A percentile compares a stretch with the other conserved stretches of the same genome.
Conservation (phyloP, 2,797 vertebrate genomes). For the Crenuchus spilurus region DNA sequence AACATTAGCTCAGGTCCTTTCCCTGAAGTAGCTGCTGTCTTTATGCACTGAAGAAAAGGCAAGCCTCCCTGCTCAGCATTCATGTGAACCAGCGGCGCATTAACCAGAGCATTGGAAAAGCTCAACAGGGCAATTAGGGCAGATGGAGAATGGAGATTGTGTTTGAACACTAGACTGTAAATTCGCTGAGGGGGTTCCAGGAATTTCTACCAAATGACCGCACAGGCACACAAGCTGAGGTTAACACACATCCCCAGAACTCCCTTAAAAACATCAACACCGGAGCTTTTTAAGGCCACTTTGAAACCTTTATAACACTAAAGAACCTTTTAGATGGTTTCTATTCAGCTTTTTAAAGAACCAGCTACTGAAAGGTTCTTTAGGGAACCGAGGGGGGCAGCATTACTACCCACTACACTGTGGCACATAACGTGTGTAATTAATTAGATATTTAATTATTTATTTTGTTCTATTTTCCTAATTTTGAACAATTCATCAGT, state of each 20-base stretch:
- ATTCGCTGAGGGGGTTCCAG: constrained; percentile 28
- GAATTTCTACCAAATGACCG: neutral
- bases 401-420: too few species aligned
- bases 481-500: too few species aligned
- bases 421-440: too few species aligned
- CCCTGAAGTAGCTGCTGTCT: constrained; percentile 67
- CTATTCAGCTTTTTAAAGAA: too few species aligned
- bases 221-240: constrained; percentile 16
- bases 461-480: too few species aligned
- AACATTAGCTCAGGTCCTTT: constrained; percentile 75
- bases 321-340: too few species aligned
- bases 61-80: constrained; percentile 23
- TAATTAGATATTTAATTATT: too few species aligned
- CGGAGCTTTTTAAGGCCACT: constrained; percentile 56
- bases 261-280: constrained; percentile 63
- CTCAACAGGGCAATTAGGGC: constrained; percentile 45
- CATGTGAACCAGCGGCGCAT: constrained; percentile 23
- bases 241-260: neutral
- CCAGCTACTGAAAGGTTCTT: too few species aligned
- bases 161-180: constrained; percentile 32
- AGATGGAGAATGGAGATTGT: constrained; percentile 51
- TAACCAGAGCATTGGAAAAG: constrained; percentile 31
- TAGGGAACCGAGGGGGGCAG: too few species aligned
- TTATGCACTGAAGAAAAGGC: neutral
- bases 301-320: too few species aligned